These are phyloP conservation scores for Notothenia coriiceps DNA, from an alignment of 2,113 vertebrate species.

Conservation along the genomic window DNA sequence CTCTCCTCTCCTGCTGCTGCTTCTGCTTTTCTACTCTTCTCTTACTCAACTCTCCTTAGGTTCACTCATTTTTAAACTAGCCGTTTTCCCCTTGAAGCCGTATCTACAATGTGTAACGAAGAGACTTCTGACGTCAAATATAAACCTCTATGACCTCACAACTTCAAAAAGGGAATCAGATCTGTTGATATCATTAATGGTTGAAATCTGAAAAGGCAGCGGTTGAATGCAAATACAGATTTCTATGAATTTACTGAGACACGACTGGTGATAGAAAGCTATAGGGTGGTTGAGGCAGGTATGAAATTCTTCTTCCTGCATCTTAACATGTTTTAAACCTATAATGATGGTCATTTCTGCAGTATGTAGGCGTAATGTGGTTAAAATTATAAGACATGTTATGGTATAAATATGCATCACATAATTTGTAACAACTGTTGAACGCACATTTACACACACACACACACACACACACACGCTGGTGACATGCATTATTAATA, in stretches of 20 bases:
- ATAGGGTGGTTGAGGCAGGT: background rate
- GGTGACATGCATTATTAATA: conserved; percentile 62
- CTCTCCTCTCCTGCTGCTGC: background rate
- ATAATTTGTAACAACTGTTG: background rate
- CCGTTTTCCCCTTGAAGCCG: conserved; percentile 32
- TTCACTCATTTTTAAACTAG: conserved; percentile 13
- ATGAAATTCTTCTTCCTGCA: background rate
- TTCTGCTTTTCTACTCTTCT: background rate
- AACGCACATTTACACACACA: background rate
- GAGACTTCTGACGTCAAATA: conserved; percentile 20
- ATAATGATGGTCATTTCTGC: background rate
- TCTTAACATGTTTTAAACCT: background rate
- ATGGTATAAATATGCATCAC: background rate
- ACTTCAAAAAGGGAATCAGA: background rate
- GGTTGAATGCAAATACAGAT: background rate
- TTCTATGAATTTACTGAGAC: background rate
- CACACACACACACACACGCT: conserved; percentile 10
- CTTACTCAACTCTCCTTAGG: background rate
- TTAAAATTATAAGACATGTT: background rate
- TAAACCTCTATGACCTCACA: background rate
- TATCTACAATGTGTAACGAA: background rate
- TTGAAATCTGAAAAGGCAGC: background rate
- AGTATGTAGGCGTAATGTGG: background rate
- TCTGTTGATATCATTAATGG: background rate
- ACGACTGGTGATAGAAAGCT: background rate